Percentiles rank a stretch among this genome's conserved stretches.
These are phyloP conservation scores for Rhyacophila brunnea DNA, from an alignment of 1,140 invertebrate species.

Conservation along the genomic window DNA sequence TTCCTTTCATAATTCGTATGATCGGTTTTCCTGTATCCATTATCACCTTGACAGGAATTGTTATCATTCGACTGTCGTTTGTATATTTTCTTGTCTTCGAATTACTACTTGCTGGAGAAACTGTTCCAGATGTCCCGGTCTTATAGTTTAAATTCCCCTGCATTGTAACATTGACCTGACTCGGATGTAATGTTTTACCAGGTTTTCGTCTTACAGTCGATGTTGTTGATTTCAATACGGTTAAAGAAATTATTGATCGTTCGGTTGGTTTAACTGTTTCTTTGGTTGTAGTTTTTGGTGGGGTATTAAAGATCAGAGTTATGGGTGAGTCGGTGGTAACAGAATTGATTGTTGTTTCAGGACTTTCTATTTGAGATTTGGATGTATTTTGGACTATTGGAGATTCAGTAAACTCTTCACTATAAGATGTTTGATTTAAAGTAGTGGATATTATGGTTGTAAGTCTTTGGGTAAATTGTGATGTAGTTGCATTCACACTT, in stretches of 20 bases:
- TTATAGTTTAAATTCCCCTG: slow-evolving; percentile 4
- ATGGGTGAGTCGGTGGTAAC: slow-evolving; percentile 22
- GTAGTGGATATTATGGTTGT: too few species aligned
- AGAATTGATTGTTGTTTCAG: slow-evolving; percentile 6
- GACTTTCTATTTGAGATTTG: slow-evolving; percentile 30
- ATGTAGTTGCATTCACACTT: too few species aligned
- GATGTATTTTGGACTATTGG: not conserved
- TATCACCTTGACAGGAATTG: slow-evolving; percentile 21
- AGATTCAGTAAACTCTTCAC: not conserved
- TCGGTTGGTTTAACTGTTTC: slow-evolving; percentile 16
- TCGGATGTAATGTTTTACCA: slow-evolving; percentile 20
- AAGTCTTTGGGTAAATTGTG: too few species aligned
- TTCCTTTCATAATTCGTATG: too few species aligned
- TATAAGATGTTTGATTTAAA: too few species aligned
- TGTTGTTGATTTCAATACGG: slow-evolving; percentile 24
- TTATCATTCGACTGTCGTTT: slow-evolving; percentile 20
- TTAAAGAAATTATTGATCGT: slow-evolving; percentile 20
- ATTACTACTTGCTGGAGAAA: not conserved
- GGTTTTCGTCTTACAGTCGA: slow-evolving; percentile 25
- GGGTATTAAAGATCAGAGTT: slow-evolving; percentile 16
- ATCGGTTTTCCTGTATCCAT: slow-evolving; percentile 11
- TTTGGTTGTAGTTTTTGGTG: slow-evolving; percentile 9
- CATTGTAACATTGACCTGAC: slow-evolving; percentile 9
- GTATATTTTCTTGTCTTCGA: not conserved
- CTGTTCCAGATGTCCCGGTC: not conserved